phyloP scores from a whole-genome alignment of 2,888 invertebrate species.

The Sepioteuthis lessoniana region DNA sequence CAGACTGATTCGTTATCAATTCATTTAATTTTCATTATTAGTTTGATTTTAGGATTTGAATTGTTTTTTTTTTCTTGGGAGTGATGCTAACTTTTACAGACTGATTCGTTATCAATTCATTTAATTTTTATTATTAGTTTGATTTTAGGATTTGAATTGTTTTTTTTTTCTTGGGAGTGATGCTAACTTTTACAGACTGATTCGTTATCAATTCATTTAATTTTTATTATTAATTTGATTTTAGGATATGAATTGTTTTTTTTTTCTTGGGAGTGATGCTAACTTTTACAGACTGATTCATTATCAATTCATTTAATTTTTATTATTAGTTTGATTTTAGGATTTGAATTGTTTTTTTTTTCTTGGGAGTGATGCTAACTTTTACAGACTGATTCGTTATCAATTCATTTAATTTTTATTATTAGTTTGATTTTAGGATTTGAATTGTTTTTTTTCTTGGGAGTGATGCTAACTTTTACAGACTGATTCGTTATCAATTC shows the following conservation, averaged over 20 bases:
- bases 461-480: too few species aligned
- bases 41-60: neutral
- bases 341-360: too few species aligned
- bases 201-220: neutral
- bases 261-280: too few species aligned
- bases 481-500: too few species aligned
- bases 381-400: too few species aligned
- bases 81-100: constrained; percentile 23
- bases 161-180: neutral
- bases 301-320: too few species aligned
- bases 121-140: neutral
- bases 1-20: neutral
- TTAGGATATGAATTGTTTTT: neutral
- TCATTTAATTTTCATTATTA: neutral
- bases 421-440: too few species aligned
- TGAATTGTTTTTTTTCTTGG: too few species aligned
- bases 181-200: constrained; percentile 5
- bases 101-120: neutral
- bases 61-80: neutral
- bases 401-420: too few species aligned
- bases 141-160: neutral
- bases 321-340: too few species aligned
- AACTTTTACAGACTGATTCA: too few species aligned
- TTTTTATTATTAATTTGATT: neutral
- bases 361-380: too few species aligned